Evolutionary conservation across 1,140 invertebrate genomes (phyloP).

Genomic region (Nebria ingens): DNA sequence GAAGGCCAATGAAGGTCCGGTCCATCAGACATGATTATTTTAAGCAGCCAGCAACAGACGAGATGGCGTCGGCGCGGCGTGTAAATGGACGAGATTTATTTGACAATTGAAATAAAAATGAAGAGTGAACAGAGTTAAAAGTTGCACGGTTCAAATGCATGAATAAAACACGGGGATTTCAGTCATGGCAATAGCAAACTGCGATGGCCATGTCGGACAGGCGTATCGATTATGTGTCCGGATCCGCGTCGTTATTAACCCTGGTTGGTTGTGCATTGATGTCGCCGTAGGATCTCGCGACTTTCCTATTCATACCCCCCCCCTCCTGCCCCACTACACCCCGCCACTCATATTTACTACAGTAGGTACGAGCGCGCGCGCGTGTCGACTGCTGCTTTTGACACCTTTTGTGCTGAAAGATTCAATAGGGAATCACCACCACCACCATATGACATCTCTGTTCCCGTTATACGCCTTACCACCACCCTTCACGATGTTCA

Average conservation of each 20-base stretch:
- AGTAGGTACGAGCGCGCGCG: too few relatives aligned
- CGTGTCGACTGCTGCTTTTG: conserved; percentile 14
- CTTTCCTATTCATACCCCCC: conserved; percentile 7
- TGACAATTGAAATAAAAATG: conserved; percentile 6
- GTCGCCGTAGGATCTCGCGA: background rate
- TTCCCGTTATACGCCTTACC: background rate
- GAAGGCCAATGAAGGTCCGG: too few relatives aligned
- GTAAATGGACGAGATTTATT: conserved; percentile 3
- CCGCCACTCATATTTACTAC: conserved; percentile 6
- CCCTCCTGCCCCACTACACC: too few relatives aligned
- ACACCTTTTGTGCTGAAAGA: conserved; percentile 19
- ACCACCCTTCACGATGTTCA: background rate
- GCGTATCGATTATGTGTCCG: conserved; percentile 19
- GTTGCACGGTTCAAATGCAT: conserved; percentile 14
- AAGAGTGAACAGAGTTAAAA: conserved; percentile 13
- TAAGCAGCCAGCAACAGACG: too few relatives aligned
- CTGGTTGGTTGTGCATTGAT: background rate
- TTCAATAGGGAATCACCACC: conserved; percentile 8
- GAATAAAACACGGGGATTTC: conserved; percentile 16
- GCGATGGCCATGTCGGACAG: conserved; percentile 16
- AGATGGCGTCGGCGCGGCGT: too few relatives aligned
- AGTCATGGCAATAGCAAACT: conserved; percentile 17
- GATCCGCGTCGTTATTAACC: conserved; percentile 11
- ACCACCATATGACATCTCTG: background rate
- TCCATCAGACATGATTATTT: too few relatives aligned